Percentiles rank a stretch among this genome's conserved stretches.
Evolutionary conservation across 2,113 vertebrate genomes (phyloP).

Genomic region (Carlito syrichta): DNA sequence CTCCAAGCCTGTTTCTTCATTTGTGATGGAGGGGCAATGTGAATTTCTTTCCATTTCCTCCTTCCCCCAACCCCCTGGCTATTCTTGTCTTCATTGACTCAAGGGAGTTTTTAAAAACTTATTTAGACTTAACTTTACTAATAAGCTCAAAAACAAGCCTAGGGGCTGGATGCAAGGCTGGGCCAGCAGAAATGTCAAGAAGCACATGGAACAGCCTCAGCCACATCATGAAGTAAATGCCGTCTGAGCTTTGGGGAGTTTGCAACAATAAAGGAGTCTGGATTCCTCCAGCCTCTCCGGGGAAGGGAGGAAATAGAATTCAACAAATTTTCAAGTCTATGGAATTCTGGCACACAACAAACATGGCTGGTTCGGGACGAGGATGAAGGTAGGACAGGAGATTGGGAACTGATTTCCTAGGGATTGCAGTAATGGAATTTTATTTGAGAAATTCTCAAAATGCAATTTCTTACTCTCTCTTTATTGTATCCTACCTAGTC

Average conservation of each 20-base stretch:
- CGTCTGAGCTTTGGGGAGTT: background rate
- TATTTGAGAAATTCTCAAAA: constrained; percentile 41
- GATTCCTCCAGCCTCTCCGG: background rate
- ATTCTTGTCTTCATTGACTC: background rate
- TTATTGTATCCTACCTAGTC: background rate
- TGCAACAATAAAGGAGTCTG: background rate
- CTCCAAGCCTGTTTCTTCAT: background rate
- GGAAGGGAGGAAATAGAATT: constrained; percentile 53
- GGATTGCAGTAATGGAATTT: constrained; percentile 31
- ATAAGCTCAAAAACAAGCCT: background rate
- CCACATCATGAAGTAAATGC: background rate
- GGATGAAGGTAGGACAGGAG: background rate
- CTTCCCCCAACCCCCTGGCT: background rate
- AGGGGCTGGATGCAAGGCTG: background rate
- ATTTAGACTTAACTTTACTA: background rate
- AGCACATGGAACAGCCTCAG: background rate
- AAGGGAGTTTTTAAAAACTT: background rate
- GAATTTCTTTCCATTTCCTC: background rate
- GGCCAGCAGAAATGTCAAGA: background rate
- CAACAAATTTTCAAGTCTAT: constrained; percentile 11
- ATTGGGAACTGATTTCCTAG: background rate
- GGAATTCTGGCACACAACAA: constrained; percentile 37
- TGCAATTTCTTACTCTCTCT: background rate
- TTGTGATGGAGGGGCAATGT: background rate
- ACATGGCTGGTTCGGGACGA: constrained; percentile 37